Base-by-base conservation (phyloP, 2,797 vertebrate species). In the Zalophus californianus region DNA sequence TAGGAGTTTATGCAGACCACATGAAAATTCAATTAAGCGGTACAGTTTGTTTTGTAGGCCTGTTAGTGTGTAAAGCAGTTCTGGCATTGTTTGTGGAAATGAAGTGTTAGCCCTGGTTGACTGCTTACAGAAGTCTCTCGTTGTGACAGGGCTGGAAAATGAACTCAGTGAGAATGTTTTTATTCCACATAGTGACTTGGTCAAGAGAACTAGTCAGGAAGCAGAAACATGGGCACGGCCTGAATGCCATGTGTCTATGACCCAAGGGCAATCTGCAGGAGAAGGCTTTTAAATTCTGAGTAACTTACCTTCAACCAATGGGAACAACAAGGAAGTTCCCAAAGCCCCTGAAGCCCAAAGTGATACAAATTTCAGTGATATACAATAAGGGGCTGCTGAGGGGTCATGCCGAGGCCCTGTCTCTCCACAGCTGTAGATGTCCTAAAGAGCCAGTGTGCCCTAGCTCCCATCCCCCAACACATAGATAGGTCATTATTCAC, bases 101-200 rank as follows among this genome's bases (percentile, higher is more conserved):
- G 16, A 83, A 80, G 14, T n/a, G 5, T 85, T 66, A 48, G 18
- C 23, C 11, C 29, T 91, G 79, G 29, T 38, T 95, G 98, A 89
- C 79, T 96, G 52, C 83, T 88, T 96, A 90, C 98, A 99, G 99
- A 99, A 79, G 98, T 98, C 68, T 99, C 99, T n/a, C 99, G 98
- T 60, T 99, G 99, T 0, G 99, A 99, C 98, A 99, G 99, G 93
- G 93, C 98, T 99, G 97, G 99, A 99, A 98, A 99, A 99, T 0
- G 99, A 99, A 98, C 98, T 99, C 0, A 99, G 99, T 4, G 99
- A 99, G 48, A 99, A 99, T 77, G 98, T 98, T 0, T 99, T 99
- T 95, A 99, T 99, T 52, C 98, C 99, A 18, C 98, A 98, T 79
- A 99, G 98, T 14, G 98, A 99, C 86, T 98, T 98, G 97, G 98